Evolutionary conservation across 2,797 vertebrate species (phyloP), one percentile per base, ranked within the genome.

Genomic region (Moxostoma hubbsi): DNA sequence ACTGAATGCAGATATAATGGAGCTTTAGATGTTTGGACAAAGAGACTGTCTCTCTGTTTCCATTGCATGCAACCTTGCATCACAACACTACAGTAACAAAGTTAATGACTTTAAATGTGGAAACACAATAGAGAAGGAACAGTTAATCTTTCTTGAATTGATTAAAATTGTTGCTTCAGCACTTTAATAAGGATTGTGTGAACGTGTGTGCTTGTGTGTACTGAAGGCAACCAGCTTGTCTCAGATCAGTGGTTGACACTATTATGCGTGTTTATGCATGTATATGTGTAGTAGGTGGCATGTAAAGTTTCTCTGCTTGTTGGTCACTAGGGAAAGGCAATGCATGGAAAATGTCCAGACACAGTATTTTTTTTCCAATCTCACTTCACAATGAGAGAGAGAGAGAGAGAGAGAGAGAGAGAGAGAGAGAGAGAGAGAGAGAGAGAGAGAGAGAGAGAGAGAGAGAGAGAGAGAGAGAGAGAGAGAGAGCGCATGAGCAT

Each of bases 331-430:
- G 85, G 84, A 85, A 53, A 61, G 75, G 46, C 51, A 55, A 50
- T 50, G 57, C 78, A 81, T 84, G 80, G 86, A 90, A 89, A 92
- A 90, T 90, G 87, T 90, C 85, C 88, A 77, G 79, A 91, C 89
- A 13, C 91, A 92, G 90, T 88, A 65, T 43, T 92, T 93, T 93
- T 88, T 88, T 77, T 12, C 13, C 58, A 24, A n/a, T 50, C 64
- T n/a, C 5, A 16, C 51, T 55, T 5, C 5, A 55, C 43, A 66
- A 43, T 36, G 24, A 57, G 67, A 12, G 1, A 54, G 15, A 55
- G 63, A 58, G 24, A 36, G 36, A 36, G 36, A 36, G 36, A 4
- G 36, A 36, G 36, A 54, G 15, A 55, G 63, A 58, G 24, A 57
- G 67, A 12, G 1, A 54, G 15, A 55, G 63, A 58, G 24, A 57